These are phyloP conservation scores for Cheilosia grossa DNA, from an alignment of 2,888 invertebrate species.

Conservation along the genomic window DNA sequence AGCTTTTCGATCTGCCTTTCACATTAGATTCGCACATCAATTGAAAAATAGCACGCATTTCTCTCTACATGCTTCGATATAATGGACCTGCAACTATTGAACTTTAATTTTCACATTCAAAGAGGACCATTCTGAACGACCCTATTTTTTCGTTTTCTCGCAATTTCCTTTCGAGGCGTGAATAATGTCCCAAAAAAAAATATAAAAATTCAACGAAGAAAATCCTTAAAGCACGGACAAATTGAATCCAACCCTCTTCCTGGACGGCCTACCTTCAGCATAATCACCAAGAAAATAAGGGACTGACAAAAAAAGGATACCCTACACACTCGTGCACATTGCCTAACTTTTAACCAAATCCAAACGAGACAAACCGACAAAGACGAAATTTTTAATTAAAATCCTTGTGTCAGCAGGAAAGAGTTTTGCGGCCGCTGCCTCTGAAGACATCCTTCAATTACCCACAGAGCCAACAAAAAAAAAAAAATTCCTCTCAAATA, in stretches of 20 bases:
- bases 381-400: conserved; percentile 74
- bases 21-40: too few relatives aligned
- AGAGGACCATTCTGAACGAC: neutral
- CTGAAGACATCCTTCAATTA: conserved; percentile 54
- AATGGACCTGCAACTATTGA: neutral
- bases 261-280: conserved; percentile 47
- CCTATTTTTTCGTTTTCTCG: conserved; percentile 34
- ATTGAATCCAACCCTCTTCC: conserved; percentile 60
- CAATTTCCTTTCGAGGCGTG: conserved; percentile 59
- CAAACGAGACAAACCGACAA: conserved; percentile 72
- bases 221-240: conserved; percentile 49
- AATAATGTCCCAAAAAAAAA: conserved; percentile 23
- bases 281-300: conserved; percentile 55
- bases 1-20: too few relatives aligned
- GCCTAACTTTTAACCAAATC: conserved; percentile 69
- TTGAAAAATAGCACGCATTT: too few relatives aligned
- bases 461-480: conserved; percentile 3
- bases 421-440: conserved; percentile 57
- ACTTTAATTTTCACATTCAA: neutral
- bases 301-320: conserved; percentile 20
- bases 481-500: conserved; percentile 41
- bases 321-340: conserved; percentile 35
- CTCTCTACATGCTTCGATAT: too few relatives aligned
- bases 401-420: conserved; percentile 74
- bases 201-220: neutral